Conservation (phyloP, 2,797 vertebrate species). For the Pantherophis vulpinus region DNA sequence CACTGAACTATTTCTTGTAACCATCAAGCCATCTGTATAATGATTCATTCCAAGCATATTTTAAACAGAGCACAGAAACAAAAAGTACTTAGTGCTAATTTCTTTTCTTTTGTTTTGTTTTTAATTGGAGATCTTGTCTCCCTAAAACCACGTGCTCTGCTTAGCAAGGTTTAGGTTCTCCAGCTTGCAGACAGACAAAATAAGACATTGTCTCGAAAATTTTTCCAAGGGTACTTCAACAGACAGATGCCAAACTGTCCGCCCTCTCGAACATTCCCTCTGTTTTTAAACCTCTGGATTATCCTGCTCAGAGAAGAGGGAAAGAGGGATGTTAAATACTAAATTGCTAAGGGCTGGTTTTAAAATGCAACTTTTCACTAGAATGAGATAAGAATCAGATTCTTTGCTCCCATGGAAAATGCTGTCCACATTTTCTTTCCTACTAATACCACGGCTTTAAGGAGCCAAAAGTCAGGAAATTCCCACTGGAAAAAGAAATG, state of each 20-base stretch:
- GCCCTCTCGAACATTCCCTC: neutral
- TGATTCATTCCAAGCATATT: constrained; percentile 42
- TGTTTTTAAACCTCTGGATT: neutral
- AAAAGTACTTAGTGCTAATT: constrained; percentile 37
- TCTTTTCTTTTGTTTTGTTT: constrained; percentile 33
- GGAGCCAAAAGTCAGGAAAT: neutral
- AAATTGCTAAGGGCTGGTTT: neutral
- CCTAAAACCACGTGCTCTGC: constrained; percentile 32
- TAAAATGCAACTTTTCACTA: neutral
- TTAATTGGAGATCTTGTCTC: constrained; percentile 33
- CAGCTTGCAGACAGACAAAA: constrained; percentile 24
- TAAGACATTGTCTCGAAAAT: neutral
- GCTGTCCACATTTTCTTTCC: neutral
- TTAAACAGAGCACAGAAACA: constrained; percentile 17
- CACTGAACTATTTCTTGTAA: constrained; percentile 24
- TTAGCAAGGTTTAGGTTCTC: constrained; percentile 27
- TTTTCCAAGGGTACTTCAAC: constrained; percentile 10
- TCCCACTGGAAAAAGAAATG: neutral
- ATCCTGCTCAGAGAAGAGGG: neutral
- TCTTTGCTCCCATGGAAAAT: neutral
- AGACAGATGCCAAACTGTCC: neutral
- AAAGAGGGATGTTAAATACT: neutral
- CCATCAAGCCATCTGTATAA: constrained; percentile 27
- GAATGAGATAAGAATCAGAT: neutral
- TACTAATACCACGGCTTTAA: neutral